Base-by-base conservation (phyloP, 2,888 invertebrate species). In the Drosophila meridiana region DNA sequence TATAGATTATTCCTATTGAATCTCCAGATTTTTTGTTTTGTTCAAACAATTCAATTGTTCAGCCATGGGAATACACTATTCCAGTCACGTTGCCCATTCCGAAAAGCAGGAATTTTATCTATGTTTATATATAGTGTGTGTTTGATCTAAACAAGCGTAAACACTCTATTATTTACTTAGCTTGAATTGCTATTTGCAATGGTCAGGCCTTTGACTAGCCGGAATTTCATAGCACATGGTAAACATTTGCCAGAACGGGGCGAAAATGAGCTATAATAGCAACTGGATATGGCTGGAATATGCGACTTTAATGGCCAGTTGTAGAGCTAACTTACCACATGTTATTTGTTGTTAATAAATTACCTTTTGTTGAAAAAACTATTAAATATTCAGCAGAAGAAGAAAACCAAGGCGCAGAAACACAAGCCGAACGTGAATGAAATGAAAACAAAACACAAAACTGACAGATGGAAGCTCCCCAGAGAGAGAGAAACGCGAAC, bases 401-500 rank as follows among this genome's bases (percentile, higher is more conserved):
- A 36, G 43, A 40, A 59, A 60, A 59, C 9, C 52, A 58, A 53
- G 26, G 26, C 43, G 50, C 58, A 43, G 40, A 73, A 82, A 62
- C 76, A n/a, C 53, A 55, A 61, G 56, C 57, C 42, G 50, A 67
- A 69, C 58, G 69, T 52, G 73, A 80, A 69, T 63, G 48, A 52
- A 72, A 65, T 55, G 67, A 68, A 64, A 66, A 58, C 69, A 71
- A 73, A 70, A 78, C 48, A 68, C 64, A 55, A 43, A 74, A 66
- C 14, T 65, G 59, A 72, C 78, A 78, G 76, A 81, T 81, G 79
- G 32, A 87, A 73, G 82, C 75, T 89, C 87, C 87, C 89, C 68
- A 84, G 89, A 84, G 85, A 52, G 36, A 8, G 34, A 1, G 84
- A 83, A 2, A n/a, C 20, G 2, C 6, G 20, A 20, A 26, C 28